These are phyloP conservation scores for Melanerpes aurifrons DNA, from an alignment of 2,113 vertebrate genomes.

Conservation along the genomic window DNA sequence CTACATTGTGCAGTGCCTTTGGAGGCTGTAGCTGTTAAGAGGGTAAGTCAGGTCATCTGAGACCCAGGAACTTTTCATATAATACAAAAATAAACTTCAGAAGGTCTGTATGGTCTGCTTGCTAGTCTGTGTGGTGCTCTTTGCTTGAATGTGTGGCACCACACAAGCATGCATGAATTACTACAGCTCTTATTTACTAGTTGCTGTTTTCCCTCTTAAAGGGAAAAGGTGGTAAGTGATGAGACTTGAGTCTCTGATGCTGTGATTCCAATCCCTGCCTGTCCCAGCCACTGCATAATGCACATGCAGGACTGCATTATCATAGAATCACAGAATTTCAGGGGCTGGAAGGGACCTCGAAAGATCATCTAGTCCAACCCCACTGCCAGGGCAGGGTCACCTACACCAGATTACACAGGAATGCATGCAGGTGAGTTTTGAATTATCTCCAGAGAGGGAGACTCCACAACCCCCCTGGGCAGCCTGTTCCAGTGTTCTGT, in stretches of 20 bases:
- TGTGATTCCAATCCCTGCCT: not conserved
- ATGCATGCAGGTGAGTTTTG: no score
- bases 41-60: not conserved
- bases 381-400: no score
- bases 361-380: no score
- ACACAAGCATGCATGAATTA: not conserved
- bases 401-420: no score
- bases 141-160: not conserved
- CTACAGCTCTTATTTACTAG: not conserved
- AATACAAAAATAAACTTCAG: not conserved
- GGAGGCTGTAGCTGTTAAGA: not conserved
- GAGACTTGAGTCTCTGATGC: not conserved
- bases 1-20: rapidly evolving
- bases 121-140: not conserved
- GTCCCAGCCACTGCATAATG: rapidly evolving
- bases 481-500: no score
- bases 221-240: not conserved
- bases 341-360: no score
- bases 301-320: rapidly evolving
- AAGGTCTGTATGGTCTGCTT: not conserved
- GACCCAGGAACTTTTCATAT: not conserved
- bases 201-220: not conserved
- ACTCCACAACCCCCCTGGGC: no score
- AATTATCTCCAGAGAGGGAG: no score
- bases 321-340: no score